A percentile compares a stretch with the other conserved stretches of the same genome.
These are phyloP conservation scores for Bostrychus sinensis DNA, from an alignment of 2,113 vertebrate species.

Conservation along the genomic window DNA sequence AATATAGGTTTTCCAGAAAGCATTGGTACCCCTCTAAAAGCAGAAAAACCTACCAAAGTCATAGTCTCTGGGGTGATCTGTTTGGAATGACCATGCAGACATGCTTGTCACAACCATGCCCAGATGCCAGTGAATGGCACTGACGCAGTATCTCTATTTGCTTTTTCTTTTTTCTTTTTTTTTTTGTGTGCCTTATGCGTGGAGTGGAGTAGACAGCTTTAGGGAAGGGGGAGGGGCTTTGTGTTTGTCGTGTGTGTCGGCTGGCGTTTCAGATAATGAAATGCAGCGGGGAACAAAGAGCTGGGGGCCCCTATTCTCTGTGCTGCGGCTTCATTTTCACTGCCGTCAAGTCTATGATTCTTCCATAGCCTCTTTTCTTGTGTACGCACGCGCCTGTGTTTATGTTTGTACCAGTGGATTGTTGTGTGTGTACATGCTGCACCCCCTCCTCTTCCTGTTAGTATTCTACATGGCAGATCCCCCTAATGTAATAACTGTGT, in stretches of 20 bases:
- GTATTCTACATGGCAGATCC: conserved; percentile 81
- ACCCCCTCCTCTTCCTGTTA: conserved; percentile 74
- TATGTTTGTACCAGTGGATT: conserved; percentile 65
- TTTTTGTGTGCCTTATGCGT: conserved; percentile 53
- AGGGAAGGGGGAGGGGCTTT: conserved; percentile 74
- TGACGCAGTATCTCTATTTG: conserved; percentile 77
- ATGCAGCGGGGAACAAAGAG: conserved; percentile 82
- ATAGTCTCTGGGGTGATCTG: conserved; percentile 26
- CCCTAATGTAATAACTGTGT: conserved; percentile 82
- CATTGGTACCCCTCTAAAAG: conserved; percentile 9
- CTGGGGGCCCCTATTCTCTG: conserved; percentile 78
- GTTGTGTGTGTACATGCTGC: conserved; percentile 57
- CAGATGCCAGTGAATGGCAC: conserved; percentile 66
- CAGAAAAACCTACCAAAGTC: conserved; percentile 9
- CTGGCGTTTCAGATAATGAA: conserved; percentile 80
- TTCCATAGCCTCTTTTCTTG: conserved; percentile 69
- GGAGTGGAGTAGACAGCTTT: conserved; percentile 73
- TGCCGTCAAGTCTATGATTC: conserved; percentile 77
- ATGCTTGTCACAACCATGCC: conserved; percentile 57
- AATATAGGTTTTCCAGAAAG: background rate
- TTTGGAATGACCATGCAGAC: conserved; percentile 66
- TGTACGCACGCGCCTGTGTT: conserved; percentile 60
- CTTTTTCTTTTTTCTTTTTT: conserved; percentile 58
- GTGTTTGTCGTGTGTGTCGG: conserved; percentile 70
- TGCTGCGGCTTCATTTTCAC: conserved; percentile 78